A percentile compares a stretch with the other conserved stretches of the same genome.
These are phyloP conservation scores for Oegoconia quadripuncta DNA, from an alignment of 2,888 invertebrate genomes.

Conservation along the genomic window DNA sequence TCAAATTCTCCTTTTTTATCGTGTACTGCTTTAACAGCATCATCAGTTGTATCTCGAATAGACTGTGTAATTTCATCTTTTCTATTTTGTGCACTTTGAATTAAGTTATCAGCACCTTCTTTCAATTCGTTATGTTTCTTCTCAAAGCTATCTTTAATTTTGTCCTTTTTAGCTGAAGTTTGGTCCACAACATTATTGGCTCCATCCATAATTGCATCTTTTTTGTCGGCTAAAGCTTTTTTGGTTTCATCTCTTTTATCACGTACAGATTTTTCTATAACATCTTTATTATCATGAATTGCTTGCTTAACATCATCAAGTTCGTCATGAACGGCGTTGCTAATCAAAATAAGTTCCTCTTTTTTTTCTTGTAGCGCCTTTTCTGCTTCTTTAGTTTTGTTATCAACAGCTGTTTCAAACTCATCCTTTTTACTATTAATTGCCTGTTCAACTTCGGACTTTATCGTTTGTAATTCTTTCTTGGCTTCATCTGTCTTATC, in stretches of 20 bases:
- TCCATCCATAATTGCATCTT: slow-evolving; percentile 44
- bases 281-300: slow-evolving; percentile 21
- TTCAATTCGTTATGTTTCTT: slow-evolving; percentile 28
- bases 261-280: slow-evolving; percentile 12
- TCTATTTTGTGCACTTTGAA: slow-evolving; percentile 26
- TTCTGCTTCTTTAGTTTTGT: slow-evolving; percentile 25
- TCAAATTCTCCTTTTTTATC: slow-evolving; percentile 19
- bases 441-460: slow-evolving; percentile 31
- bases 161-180: slow-evolving; percentile 31
- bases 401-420: slow-evolving; percentile 21
- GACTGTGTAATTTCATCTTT: slow-evolving; percentile 24
- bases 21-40: slow-evolving; percentile 17
- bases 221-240: slow-evolving; percentile 40
- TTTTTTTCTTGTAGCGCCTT: slow-evolving; percentile 23
- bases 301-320: slow-evolving; percentile 22
- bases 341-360: slow-evolving; percentile 19
- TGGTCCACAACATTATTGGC: slow-evolving; percentile 33
- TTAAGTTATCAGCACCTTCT: slow-evolving; percentile 20
- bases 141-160: slow-evolving; percentile 27
- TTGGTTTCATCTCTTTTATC: slow-evolving; percentile 39
- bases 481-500: slow-evolving; percentile 32
- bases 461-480: slow-evolving; percentile 30
- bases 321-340: slow-evolving; percentile 25
- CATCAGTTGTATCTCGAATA: slow-evolving; percentile 22
- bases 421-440: slow-evolving; percentile 36